Base-by-base conservation (phyloP, 2,113 vertebrate species). In the Cyanoliseus patagonus region DNA sequence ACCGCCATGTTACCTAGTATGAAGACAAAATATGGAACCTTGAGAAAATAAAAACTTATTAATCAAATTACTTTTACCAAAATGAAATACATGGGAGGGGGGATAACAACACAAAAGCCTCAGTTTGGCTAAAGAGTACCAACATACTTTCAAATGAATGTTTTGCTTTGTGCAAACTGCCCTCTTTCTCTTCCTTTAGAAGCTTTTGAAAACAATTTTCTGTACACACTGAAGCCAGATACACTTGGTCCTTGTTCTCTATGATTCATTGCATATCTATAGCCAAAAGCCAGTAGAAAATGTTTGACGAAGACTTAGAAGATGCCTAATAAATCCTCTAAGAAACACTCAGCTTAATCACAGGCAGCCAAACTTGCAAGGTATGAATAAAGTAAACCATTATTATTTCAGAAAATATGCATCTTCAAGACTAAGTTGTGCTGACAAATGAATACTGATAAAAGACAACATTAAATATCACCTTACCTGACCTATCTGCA, bases 311-410 rank as follows among this genome's bases (percentile, higher is more conserved):
- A 79, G 52, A 68, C 44, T 79, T 78, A 72, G n/a, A 84, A 90
- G 91, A 81, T 47, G 66, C 73, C 47, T 82, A 74, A 82, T 61
- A 94, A 91, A 91, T 86, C 69, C 69, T 84, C 59, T 75, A 72
- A 37, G 68, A 91, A 92, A 90, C 59, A 75, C 51, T 86, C 16
- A 1, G 42, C 47, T 95, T 95, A 78, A 96, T 89, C 46, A 79
- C 11, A 70, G 51, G 74, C 62, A 91, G 88, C 57, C 85, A 93
- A 49, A 90, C 24, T 86, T 77, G 31, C 33, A 96, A 90, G 41
- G 53, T 64, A 77, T 88, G 82, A 95, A 87, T 62, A 91, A 91
- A 94, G 14, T 53, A 92, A 94, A 69, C 44, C 33, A 83, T 77
- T 73, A 86, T 52, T 79, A 68, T 64, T 95, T 82, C 83, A 91